Conservation (phyloP, 2,888 invertebrate species). For the Cryptocephalus moraei region DNA sequence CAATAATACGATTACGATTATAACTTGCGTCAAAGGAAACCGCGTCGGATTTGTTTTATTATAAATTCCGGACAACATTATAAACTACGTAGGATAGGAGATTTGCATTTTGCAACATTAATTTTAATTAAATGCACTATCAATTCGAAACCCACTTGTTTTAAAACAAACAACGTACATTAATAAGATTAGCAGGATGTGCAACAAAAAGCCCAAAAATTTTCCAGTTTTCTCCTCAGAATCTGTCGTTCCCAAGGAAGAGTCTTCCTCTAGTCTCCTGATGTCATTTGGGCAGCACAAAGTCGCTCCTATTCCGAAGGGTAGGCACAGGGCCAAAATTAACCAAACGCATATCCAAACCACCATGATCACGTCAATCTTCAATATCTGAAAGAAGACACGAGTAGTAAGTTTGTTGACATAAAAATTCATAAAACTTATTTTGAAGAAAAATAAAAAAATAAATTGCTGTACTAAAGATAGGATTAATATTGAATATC, state of each 20-base stretch:
- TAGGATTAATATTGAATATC: no score
- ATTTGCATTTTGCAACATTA: no score
- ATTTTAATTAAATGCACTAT: no score
- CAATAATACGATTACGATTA: no score
- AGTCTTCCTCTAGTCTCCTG: slow-evolving; percentile 24
- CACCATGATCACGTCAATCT: slow-evolving; percentile 25
- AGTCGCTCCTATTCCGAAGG: slow-evolving; percentile 17
- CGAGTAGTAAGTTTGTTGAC: neutral
- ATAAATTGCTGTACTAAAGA: no score
- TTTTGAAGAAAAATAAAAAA: no score
- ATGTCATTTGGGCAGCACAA: slow-evolving; percentile 23
- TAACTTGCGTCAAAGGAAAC: no score
- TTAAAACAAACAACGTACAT: slow-evolving; percentile 20
- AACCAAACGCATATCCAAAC: slow-evolving; percentile 29
- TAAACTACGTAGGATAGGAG: no score
- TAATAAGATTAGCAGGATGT: slow-evolving; percentile 20
- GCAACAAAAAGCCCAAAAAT: slow-evolving; percentile 16
- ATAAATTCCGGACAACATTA: no score
- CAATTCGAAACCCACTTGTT: neutral
- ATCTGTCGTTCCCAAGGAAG: slow-evolving; percentile 12
- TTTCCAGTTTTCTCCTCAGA: slow-evolving; percentile 8
- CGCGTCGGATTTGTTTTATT: no score
- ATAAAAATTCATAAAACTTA: no score
- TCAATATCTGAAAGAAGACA: slow-evolving; percentile 22
- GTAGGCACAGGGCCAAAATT: slow-evolving; percentile 23